These are phyloP conservation scores for Poecilia velifera DNA, from an alignment of 2,797 vertebrate species.

Conservation along the genomic window DNA sequence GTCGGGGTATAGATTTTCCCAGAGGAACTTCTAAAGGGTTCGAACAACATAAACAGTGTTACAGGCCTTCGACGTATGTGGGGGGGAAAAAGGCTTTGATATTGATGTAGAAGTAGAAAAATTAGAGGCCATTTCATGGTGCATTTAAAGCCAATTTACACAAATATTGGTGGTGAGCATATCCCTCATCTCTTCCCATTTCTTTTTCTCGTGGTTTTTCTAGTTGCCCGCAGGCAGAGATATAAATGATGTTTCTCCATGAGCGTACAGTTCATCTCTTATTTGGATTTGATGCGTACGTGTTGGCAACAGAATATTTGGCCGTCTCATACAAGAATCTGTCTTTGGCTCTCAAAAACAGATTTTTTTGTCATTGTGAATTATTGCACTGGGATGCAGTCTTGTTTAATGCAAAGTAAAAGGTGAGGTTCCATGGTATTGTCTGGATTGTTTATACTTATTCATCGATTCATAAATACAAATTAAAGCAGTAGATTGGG, in stretches of 20 bases:
- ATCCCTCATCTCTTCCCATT: conserved; percentile 11
- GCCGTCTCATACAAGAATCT: background rate
- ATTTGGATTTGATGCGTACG: too few relatives aligned
- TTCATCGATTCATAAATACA: background rate
- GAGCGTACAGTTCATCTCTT: background rate
- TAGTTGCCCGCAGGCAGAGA: conserved; percentile 27
- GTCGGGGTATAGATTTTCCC: background rate
- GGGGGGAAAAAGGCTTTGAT: background rate
- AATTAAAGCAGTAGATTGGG: background rate
- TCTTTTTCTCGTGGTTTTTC: conserved; percentile 22
- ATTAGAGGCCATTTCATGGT: background rate
- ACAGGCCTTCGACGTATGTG: background rate
- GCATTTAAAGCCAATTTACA: background rate
- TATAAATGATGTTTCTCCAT: conserved; percentile 26
- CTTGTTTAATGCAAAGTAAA: background rate
- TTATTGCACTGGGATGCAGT: background rate
- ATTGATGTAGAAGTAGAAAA: background rate
- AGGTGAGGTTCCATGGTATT: background rate
- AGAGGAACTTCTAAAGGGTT: background rate
- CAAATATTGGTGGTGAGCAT: background rate
- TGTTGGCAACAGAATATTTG: background rate
- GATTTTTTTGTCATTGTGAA: background rate
- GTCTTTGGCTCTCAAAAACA: background rate
- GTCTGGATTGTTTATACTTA: background rate
- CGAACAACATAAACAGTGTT: background rate